These are phyloP conservation scores for Bungarus multicinctus DNA, from an alignment of 2,113 vertebrate species.

Conservation along the genomic window DNA sequence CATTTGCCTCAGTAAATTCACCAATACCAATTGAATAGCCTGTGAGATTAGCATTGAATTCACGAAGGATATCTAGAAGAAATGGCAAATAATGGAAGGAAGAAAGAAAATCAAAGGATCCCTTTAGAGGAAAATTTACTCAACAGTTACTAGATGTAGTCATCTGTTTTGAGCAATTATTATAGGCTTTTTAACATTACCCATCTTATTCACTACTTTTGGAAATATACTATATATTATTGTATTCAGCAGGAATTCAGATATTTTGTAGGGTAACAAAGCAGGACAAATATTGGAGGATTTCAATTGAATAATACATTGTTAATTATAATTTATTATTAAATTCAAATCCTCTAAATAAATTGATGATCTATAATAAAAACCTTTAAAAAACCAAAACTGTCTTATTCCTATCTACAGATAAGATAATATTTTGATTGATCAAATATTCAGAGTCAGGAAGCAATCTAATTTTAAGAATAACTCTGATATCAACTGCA, in stretches of 20 bases:
- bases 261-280: neutral
- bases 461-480: rapidly evolving
- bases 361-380: neutral
- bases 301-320: neutral
- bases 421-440: neutral
- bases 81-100: neutral
- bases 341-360: neutral
- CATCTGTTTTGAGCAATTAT: neutral
- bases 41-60: constrained; percentile 72
- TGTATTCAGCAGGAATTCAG: neutral
- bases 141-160: neutral
- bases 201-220: neutral
- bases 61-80: constrained; percentile 83
- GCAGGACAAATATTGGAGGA: neutral
- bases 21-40: constrained; percentile 79
- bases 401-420: neutral
- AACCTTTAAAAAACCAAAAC: neutral
- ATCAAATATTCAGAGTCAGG: neutral
- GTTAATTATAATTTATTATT: neutral
- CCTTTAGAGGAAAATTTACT: neutral
- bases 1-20: neutral
- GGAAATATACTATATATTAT: neutral
- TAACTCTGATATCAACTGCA: neutral
- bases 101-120: neutral
- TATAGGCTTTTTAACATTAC: neutral